phyloP scores from a whole-genome alignment of 2,113 vertebrate genomes.

The Marmota flaviventris region DNA sequence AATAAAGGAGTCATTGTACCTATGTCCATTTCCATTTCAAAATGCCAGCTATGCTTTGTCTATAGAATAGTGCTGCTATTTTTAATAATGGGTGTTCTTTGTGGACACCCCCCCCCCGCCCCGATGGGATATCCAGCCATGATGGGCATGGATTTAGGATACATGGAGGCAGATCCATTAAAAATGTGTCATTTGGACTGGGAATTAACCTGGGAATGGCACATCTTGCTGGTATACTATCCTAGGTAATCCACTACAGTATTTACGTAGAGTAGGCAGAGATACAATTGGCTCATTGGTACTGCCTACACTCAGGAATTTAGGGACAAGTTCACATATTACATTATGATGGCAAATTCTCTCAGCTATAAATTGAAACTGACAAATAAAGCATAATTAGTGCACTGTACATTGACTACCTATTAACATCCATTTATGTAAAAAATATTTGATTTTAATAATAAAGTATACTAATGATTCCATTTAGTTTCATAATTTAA shows the following conservation, averaged over 20 bases:
- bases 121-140: background rate
- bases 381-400: conserved; percentile 46
- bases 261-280: background rate
- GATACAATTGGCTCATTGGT: background rate
- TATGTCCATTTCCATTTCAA: conserved; percentile 57
- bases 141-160: background rate
- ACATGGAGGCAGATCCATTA: background rate
- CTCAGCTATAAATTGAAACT: conserved; percentile 20
- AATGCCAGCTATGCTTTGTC: background rate
- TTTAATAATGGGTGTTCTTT: conserved; percentile 19
- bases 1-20: background rate
- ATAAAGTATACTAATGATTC: conserved; percentile 60
- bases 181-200: conserved; percentile 10
- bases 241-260: background rate
- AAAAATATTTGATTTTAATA: conserved; percentile 69
- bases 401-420: background rate
- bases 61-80: conserved; percentile 26
- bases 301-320: background rate
- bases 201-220: background rate
- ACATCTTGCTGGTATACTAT: background rate
- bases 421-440: conserved; percentile 65
- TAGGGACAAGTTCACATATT: background rate
- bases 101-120: background rate
- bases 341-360: background rate
- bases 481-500: conserved; percentile 71